Conservation (phyloP, 2,888 invertebrate species). For the Parnassius glacialis region DNA sequence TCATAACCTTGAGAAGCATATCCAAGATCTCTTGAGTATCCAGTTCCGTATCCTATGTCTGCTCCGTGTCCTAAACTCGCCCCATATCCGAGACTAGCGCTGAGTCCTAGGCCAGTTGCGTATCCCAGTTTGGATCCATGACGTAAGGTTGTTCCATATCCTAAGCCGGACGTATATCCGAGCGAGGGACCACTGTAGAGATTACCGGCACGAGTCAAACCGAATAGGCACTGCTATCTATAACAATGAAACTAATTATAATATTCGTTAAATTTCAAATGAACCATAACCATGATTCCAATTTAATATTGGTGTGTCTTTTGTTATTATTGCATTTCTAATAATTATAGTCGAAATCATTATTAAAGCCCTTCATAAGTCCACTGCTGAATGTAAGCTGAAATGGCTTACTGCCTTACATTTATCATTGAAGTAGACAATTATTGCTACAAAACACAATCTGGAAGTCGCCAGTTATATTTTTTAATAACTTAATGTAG, state of each 20-base stretch:
- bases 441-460: no score
- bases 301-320: no score
- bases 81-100: conserved; percentile 36
- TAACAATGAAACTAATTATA: conserved; percentile 25
- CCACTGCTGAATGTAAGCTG: no score
- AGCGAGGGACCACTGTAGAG: conserved; percentile 39
- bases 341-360: no score
- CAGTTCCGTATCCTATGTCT: conserved; percentile 42
- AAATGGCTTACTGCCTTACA: no score
- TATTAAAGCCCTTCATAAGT: no score
- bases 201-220: conserved; percentile 49
- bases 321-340: no score
- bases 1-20: conserved; percentile 35
- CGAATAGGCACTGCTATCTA: conserved; percentile 53
- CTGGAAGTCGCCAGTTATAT: no score
- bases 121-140: conserved; percentile 22
- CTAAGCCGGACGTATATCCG: conserved; percentile 29
- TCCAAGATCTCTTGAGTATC: conserved; percentile 34
- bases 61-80: conserved; percentile 8
- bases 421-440: no score
- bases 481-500: no score
- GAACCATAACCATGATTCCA: no score
- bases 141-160: conserved; percentile 35
- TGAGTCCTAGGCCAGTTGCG: conserved; percentile 34
- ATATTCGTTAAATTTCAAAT: not conserved